Base-by-base conservation (phyloP, 1,140 invertebrate species). In the Drosophila funebris region DNA sequence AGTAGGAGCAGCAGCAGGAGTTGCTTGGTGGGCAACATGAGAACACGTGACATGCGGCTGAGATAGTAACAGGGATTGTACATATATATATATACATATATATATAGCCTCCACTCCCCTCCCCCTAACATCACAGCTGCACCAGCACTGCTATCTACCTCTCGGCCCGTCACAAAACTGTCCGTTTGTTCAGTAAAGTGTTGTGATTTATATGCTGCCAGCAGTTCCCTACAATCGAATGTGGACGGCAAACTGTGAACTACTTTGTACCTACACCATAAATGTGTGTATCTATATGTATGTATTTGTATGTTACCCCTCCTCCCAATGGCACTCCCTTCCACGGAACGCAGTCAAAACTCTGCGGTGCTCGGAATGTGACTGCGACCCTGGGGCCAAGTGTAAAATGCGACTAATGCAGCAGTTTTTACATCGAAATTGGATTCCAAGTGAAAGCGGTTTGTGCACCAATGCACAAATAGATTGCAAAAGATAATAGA, bases 141-240 rank as follows among this genome's bases (percentile, higher is more conserved):
- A 8, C 18, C 43, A 14, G 3, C n/a, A 3, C 41, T 8, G 5
- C 3, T 8, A 13, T 27, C 2, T 13, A 20, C 44, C 44, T 20
- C 6, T 16, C 4, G 20, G 33, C 16, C 31, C 24, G 1, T 64
- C 29, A 50, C n/a, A 58, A 39, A 69, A 53, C 68, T 74, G 70
- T 73, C 69, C 56, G 73, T 66, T 72, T 60, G 69, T 37, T 64
- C 50, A 78, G 73, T 48, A 63, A 81, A 81, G 78, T 81, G 78
- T 64, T 81, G 57, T 81, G 78, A 81, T 81, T 81, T 81, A 81
- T 81, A 73, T 73, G 64, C 63, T 46, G 52, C 36, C 41, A 39
- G 41, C 43, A 46, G 41, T 14, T 53, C 20, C 22, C 16, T 71
- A 54, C 70, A 67, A 73, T 60, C 56, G 54, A 73, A 73, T 66